Evolutionary conservation across 2,113 vertebrate genomes (phyloP).

Genomic region (Ibidorhyncha struthersii): DNA sequence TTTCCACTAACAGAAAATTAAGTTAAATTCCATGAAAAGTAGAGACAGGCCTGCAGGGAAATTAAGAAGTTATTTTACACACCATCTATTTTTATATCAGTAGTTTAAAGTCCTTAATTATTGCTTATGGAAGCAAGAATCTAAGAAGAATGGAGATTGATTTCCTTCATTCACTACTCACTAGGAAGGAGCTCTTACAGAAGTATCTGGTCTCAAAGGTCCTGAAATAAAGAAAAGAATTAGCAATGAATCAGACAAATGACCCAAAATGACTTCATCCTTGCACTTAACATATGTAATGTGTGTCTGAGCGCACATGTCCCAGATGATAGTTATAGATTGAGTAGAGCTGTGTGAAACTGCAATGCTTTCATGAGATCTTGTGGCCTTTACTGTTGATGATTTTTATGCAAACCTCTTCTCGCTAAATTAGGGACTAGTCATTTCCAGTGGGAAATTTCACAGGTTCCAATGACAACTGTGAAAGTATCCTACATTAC

Average conservation of each 20-base stretch:
- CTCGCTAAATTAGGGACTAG: background rate
- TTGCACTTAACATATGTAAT: background rate
- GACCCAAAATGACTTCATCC: background rate
- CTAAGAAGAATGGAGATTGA: background rate
- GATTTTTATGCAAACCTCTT: background rate
- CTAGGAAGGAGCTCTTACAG: background rate
- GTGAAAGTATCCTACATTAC: background rate
- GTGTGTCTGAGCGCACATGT: background rate
- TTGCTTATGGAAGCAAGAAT: background rate
- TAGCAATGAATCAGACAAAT: background rate
- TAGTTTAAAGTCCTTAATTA: conserved; percentile 32
- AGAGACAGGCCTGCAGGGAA: background rate
- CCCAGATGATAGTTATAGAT: background rate
- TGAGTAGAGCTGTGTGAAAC: background rate
- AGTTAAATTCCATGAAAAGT: background rate
- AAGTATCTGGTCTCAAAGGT: background rate
- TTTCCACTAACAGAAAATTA: background rate
- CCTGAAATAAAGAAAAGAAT: background rate
- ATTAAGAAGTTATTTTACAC: conserved; percentile 43
- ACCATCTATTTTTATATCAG: conserved; percentile 16
- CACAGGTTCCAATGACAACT: background rate
- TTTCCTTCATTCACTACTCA: background rate
- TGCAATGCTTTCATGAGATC: background rate
- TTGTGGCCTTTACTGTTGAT: background rate
- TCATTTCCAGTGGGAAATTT: background rate